Percentiles rank a stretch among this genome's conserved stretches.
These are phyloP conservation scores for Sander lucioperca DNA, from an alignment of 2,113 vertebrate species.

Conservation along the genomic window DNA sequence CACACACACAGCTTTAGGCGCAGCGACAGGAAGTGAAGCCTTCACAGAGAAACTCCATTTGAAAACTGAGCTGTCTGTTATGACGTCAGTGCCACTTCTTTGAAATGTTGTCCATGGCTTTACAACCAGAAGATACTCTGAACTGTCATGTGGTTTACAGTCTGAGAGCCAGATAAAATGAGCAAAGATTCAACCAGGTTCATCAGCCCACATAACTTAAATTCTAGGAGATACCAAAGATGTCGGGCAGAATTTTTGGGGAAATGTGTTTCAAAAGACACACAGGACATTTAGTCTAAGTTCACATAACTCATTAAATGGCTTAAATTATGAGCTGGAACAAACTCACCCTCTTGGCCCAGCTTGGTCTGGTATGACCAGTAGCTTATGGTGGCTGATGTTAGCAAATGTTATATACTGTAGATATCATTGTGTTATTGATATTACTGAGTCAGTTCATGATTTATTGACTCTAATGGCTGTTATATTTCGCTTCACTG, in stretches of 20 bases:
- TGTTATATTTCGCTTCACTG: background rate
- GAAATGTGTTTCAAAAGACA: background rate
- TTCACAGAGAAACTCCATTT: constrained; percentile 19
- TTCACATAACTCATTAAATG: background rate
- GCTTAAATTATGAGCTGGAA: background rate
- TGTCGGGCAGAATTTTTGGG: background rate
- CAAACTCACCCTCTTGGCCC: background rate
- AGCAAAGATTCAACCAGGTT: background rate
- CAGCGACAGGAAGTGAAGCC: constrained; percentile 53
- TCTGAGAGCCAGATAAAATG: background rate
- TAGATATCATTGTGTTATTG: background rate
- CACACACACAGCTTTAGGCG: constrained; percentile 8
- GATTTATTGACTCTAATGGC: background rate
- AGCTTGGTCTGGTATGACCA: background rate
- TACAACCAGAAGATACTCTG: background rate
- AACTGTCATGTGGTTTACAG: constrained; percentile 18
- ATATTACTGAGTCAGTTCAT: background rate
- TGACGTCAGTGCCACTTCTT: background rate
- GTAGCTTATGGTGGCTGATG: background rate
- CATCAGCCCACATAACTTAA: background rate
- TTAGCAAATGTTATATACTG: background rate
- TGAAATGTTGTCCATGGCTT: constrained; percentile 18
- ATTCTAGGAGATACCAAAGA: background rate
- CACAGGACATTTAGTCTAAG: background rate
- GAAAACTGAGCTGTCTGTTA: constrained; percentile 16